Evolutionary conservation across 2,113 vertebrate genomes (phyloP), one percentile per base, ranked within the genome.

Genomic region (Sceloporus tristichus): DNA sequence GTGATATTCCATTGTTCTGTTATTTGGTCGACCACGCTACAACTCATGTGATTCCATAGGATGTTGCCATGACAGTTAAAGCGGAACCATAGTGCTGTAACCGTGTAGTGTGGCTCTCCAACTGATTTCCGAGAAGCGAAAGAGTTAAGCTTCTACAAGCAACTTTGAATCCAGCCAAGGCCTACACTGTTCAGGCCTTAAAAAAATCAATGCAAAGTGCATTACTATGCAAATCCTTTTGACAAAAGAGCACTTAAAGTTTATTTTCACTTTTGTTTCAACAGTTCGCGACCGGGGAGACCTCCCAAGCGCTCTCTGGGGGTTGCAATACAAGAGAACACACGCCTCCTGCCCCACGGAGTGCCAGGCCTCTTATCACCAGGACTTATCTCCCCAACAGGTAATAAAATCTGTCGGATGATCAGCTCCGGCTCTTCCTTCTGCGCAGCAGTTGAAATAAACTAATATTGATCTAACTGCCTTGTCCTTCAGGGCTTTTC

Each of bases 281-380:
- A 88, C 96, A 99, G 98, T 95, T 98, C 98, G 84, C 97, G 98
- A 34, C 98, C 98, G 0, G 98, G 98, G 73, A 97, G 98, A n/a
- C 98, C 98, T 86, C 98, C 98, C 0, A 99, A 98, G 88, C 97
- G 98, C 11, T 98, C 98, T 0, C 94, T 98, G 91, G 98, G 97
- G 88, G 96, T 98, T 85, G 92, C 97, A 2, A 96, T 98, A 93
- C 97, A 97, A 87, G 98, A 98, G 1, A 97, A 97, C 54, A 97
- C 97, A 7, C 97, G 96, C 86, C 97, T 98, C 74, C 97, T 98
- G 91, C 96, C 98, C 91, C 98, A 98, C 62, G 95, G 97, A 59
- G 96, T 98, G 38, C 98, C 98, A 75, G 96, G 98, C 91, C 97
- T 99, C 85, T 96, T 98, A 93, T 98, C 98, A 38, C 98, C 98